Base-by-base conservation (phyloP, 37 sponge, comb jelly and placozoan genomes). In the Halichondria panicea region DNA sequence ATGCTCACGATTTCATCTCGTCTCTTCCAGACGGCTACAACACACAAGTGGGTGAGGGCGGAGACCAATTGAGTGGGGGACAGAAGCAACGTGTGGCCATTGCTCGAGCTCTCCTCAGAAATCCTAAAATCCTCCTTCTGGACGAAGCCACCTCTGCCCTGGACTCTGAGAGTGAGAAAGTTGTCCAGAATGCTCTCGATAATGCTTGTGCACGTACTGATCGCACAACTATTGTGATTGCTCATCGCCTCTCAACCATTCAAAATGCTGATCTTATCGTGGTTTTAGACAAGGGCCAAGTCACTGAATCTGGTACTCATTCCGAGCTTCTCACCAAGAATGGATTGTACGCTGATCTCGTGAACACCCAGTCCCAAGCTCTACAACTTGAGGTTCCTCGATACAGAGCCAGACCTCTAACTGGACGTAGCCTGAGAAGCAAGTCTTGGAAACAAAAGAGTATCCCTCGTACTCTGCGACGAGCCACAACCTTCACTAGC, bases 181-280 rank as follows among this genome's bases (percentile, higher is more conserved):
- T 87, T 6, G 94, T 93, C 15, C 94, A 93, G 61, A 87, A 88
- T 38, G 94, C 94, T 24, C 72, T 93, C 66, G 94, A 93, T 76
- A 74, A 74, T 18, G 94, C 94, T 33, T n/a, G n/a, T n/a, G n/a
- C n/a, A n/a, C 76, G 89, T 52, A 87, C 88, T 55, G 94, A 90
- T 6, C 66, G 94, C 9, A 94, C 94, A n/a, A 71, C 81, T 68
- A 86, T 94, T 38, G 90, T 94, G 12, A 94, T 94, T 34, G 94
- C 94, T 37, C 94, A 94, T 66, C 75, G 94, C 2, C 81, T 94
- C 52, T 94, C 94, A 62, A 93, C 93, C 75, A 84, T 93, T 54
- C 86, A 88, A 61, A 84, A 80, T 41, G 84, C 93, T 45, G 89
- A 94, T 39, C 62, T 65, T 48, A 94, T 94, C 46, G 83, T 66